phyloP scores from a whole-genome alignment of 2,888 invertebrate genomes.

The Cryptocephalus primarius region DNA sequence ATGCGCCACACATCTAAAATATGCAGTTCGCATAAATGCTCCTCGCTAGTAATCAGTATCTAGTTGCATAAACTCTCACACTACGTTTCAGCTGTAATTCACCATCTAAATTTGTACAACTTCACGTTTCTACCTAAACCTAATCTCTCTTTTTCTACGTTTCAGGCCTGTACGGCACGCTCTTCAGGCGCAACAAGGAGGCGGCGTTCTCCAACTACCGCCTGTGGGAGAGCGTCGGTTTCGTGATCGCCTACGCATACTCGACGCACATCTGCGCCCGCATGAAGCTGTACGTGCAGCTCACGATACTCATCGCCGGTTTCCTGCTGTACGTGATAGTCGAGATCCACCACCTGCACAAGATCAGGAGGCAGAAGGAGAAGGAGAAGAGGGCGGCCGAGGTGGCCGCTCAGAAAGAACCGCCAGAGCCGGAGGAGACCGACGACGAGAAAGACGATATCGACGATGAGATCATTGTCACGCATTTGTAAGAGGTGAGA shows the following conservation, averaged over 20 bases:
- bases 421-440: constrained; percentile 55
- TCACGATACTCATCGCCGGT: constrained; percentile 64
- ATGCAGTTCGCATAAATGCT: too few relatives aligned
- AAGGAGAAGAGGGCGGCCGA: constrained; percentile 51
- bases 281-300: constrained; percentile 77
- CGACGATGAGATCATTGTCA: constrained; percentile 79
- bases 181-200: constrained; percentile 81
- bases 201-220: constrained; percentile 87
- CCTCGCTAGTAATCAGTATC: too few relatives aligned
- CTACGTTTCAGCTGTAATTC: too few relatives aligned
- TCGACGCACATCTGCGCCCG: constrained; percentile 76
- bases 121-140: too few relatives aligned
- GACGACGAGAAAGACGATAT: constrained; percentile 81
- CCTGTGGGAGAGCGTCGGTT: constrained; percentile 83
- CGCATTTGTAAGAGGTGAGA: constrained; percentile 53
- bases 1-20: too few relatives aligned
- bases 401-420: constrained; percentile 41
- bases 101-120: too few relatives aligned
- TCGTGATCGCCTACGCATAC: constrained; percentile 82
- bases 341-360: constrained; percentile 72
- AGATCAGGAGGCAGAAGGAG: constrained; percentile 65
- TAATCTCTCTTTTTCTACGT: constrained; percentile 1
- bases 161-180: constrained; percentile 72
- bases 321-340: constrained; percentile 69
- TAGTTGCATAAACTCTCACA: too few relatives aligned